A percentile compares a stretch with the other conserved stretches of the same genome.
These are phyloP conservation scores for Limnephilus auricula DNA, from an alignment of 2,888 invertebrate species.

Conservation along the genomic window DNA sequence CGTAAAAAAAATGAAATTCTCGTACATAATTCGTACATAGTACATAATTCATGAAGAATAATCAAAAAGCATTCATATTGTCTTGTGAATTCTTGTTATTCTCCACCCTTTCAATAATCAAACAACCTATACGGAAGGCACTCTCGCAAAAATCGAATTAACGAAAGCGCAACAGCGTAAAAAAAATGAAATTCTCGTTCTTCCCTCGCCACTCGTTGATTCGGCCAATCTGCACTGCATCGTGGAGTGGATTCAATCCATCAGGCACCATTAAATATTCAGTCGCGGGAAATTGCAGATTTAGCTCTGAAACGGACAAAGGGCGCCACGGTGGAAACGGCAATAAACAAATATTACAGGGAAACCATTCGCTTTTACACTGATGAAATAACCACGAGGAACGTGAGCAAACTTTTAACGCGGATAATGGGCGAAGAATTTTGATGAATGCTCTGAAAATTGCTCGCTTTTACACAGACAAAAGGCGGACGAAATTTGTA, in stretches of 20 bases:
- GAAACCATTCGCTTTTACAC: neutral
- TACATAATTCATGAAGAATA: neutral
- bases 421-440: conserved; percentile 10
- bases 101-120: neutral
- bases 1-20: no score
- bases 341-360: conserved; percentile 11
- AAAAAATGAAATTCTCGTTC: neutral
- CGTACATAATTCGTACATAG: no score
- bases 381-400: neutral
- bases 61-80: neutral
- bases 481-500: neutral
- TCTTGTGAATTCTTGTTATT: neutral
- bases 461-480: neutral
- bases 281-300: conserved; percentile 15
- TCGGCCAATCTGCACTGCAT: neutral
- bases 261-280: conserved; percentile 5
- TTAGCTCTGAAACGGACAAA: neutral
- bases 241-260: neutral
- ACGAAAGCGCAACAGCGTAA: neutral
- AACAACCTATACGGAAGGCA: neutral
- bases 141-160: neutral
- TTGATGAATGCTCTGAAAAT: conserved; percentile 26
- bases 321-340: conserved; percentile 3
- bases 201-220: neutral
- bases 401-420: conserved; percentile 32